Evolutionary conservation across 2,888 invertebrate species (phyloP), one percentile per base, ranked within the genome.

Genomic region (Dorcus hopei): DNA sequence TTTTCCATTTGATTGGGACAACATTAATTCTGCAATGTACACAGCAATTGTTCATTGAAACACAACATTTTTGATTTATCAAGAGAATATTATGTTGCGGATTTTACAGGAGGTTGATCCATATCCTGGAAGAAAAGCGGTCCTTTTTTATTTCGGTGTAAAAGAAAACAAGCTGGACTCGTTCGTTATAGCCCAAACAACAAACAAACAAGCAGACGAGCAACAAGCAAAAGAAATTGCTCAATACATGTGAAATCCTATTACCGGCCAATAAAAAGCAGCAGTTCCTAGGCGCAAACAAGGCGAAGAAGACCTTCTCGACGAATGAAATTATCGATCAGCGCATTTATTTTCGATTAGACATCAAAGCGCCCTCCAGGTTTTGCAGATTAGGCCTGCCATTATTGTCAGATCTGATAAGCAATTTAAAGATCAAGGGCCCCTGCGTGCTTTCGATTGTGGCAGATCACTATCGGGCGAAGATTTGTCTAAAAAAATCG

Each of bases 301-400:
- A 57, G 59, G 56, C 65, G 63, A 64, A 65, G 63, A 65, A 64
- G 59, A 55, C 57, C 40, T 47, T 62, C 52, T 59, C 57, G 52
- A 54, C 59, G 50, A 43, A 38, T 62, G 58, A 62, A 65, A 54
- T 61, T 65, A 65, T 65, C 62, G 63, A 63, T 64, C 63, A 45
- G 38, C 61, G 69, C 73, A 72, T 73, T 74, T 74, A 74, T 75
- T 74, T 73, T 74, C 74, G 74, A 76, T 74, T 73, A 72, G 58
- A 73, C 75, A 70, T 76, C 76, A 77, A 78, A 78, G 75, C 70
- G 70, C 75, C 74, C 74, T 73, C 68, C 67, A 71, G 74, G 73
- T 74, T 75, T 74, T 68, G 68, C 67, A 71, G 76, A 76, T 77
- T 76, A 76, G 66, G 69, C 69, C 66, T 67, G 72, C 62, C 71